A percentile compares a stretch with the other conserved stretches of the same genome.
Conservation (phyloP, 2,888 invertebrate genomes). For the Dynastes maya region DNA sequence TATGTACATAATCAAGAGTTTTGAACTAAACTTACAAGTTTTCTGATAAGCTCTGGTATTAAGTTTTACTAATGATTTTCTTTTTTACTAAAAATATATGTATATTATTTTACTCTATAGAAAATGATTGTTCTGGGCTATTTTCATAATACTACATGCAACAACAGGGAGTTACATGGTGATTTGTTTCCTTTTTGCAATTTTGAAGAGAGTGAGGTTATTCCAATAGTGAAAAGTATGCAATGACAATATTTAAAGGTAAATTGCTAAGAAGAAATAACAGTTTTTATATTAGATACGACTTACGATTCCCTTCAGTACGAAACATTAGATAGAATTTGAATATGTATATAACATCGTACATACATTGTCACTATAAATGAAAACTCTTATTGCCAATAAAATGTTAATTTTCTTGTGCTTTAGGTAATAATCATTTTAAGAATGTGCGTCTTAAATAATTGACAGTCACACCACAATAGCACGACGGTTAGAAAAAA, state of each 20-base stretch:
- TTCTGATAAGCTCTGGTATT: constrained; percentile 35
- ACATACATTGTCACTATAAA: too few relatives aligned
- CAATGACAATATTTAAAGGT: background rate
- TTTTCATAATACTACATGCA: constrained; percentile 42
- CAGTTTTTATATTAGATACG: too few relatives aligned
- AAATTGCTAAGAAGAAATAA: background rate
- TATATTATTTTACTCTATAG: constrained; percentile 46
- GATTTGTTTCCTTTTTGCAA: constrained; percentile 27
- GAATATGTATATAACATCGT: too few relatives aligned
- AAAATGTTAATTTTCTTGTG: too few relatives aligned
- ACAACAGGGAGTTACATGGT: constrained; percentile 23
- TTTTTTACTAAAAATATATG: constrained; percentile 49
- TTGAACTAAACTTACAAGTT: constrained; percentile 25
- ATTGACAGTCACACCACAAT: too few relatives aligned
- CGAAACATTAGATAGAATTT: too few relatives aligned
- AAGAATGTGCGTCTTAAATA: too few relatives aligned
- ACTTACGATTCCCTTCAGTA: too few relatives aligned
- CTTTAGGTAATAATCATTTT: too few relatives aligned
- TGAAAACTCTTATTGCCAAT: too few relatives aligned
- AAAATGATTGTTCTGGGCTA: constrained; percentile 53
- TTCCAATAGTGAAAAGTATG: background rate
- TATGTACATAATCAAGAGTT: constrained; percentile 49
- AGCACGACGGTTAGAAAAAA: too few relatives aligned
- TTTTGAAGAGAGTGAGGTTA: constrained; percentile 29
- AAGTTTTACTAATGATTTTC: constrained; percentile 44